Percentiles rank a stretch among this genome's conserved stretches.
phyloP scores from a whole-genome alignment of 2,113 vertebrate genomes.

The Verasper variegatus region DNA sequence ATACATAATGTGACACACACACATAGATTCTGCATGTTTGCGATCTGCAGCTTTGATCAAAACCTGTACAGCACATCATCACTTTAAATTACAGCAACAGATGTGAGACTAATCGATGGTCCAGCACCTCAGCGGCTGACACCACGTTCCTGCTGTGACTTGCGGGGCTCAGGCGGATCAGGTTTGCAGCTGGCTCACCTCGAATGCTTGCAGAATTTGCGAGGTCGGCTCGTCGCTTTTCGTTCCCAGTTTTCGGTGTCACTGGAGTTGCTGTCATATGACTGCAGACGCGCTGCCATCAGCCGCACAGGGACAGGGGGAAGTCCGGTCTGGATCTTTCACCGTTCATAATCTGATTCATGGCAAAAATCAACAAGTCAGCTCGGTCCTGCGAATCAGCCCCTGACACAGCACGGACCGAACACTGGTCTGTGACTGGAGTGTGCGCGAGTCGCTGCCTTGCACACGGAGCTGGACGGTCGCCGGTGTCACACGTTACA shows the following conservation, averaged over 20 bases:
- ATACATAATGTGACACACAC: background rate
- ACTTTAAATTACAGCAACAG: background rate
- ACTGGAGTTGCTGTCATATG: slow-evolving; percentile 96
- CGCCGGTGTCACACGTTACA: too few relatives aligned
- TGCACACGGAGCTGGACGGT: too few relatives aligned
- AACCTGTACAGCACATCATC: background rate
- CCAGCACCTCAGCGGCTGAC: background rate
- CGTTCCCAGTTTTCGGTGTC: slow-evolving; percentile 93
- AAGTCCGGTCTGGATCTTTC: slow-evolving; percentile 80
- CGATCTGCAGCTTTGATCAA: background rate
- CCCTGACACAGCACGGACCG: too few relatives aligned
- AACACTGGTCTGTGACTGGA: too few relatives aligned
- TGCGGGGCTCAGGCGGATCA: background rate
- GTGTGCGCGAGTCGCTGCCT: too few relatives aligned
- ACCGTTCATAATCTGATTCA: slow-evolving; percentile 86
- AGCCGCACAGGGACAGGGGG: slow-evolving; percentile 77
- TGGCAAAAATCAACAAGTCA: slow-evolving; percentile 63
- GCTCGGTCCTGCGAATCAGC: slow-evolving; percentile 3
- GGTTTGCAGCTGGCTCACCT: slow-evolving; percentile 84
- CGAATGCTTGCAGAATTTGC: slow-evolving; percentile 92
- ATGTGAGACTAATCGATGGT: too few relatives aligned
- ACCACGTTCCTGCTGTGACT: background rate
- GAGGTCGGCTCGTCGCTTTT: slow-evolving; percentile 91
- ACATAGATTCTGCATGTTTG: too few relatives aligned
- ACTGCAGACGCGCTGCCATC: slow-evolving; percentile 92